Percentiles rank a stretch among this genome's conserved stretches.
Evolutionary conservation across 2,797 vertebrate genomes (phyloP).

Genomic region (Tenualosa thibaudeaui): DNA sequence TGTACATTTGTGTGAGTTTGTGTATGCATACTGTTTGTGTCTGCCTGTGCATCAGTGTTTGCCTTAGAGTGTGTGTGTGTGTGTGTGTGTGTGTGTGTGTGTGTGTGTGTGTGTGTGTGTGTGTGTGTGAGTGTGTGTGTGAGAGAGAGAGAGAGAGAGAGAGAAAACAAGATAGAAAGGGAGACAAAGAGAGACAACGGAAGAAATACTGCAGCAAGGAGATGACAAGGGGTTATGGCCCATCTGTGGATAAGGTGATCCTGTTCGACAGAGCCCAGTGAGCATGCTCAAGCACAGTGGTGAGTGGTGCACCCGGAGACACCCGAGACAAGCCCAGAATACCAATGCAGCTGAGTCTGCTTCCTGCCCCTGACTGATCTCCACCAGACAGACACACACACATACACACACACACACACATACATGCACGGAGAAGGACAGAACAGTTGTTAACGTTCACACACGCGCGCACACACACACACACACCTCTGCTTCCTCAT

Average conservation of each 20-base stretch:
- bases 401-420: constrained; percentile 9
- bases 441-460: background rate
- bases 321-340: background rate
- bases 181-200: background rate
- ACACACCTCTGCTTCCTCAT: background rate
- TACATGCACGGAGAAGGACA: background rate
- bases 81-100: constrained; percentile 11
- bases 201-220: background rate
- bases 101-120: background rate
- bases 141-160: background rate
- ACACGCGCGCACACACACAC: constrained; percentile 2
- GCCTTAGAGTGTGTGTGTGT: background rate
- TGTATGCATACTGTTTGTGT: background rate
- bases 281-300: background rate
- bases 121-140: no score
- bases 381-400: background rate
- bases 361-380: background rate
- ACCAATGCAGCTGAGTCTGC: background rate
- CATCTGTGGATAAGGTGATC: constrained; percentile 11
- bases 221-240: constrained; percentile 17
- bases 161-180: background rate
- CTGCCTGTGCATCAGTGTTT: background rate
- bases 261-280: background rate
- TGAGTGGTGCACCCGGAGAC: background rate
- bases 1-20: background rate